Percentiles rank a stretch among this genome's conserved stretches.
Conservation (phyloP, 2,113 vertebrate species). For the Poecile atricapillus region DNA sequence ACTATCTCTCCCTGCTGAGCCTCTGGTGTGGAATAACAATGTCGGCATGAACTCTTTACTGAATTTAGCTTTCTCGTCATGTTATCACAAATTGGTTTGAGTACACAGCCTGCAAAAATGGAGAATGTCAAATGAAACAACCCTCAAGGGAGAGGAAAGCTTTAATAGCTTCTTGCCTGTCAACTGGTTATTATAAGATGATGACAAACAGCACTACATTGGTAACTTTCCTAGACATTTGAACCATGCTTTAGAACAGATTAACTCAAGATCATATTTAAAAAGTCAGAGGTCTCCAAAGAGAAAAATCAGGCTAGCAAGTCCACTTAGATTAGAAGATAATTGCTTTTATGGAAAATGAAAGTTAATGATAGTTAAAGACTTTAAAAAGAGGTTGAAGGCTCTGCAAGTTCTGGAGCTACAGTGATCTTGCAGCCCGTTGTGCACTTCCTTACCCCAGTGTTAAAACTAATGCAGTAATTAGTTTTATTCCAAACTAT, state of each 20-base stretch:
- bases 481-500: neutral
- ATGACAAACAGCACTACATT: slow-evolving; percentile 39
- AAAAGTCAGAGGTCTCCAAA: slow-evolving; percentile 15
- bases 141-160: slow-evolving; percentile 15
- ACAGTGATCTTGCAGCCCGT: neutral
- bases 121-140: slow-evolving; percentile 62
- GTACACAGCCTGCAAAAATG: slow-evolving; percentile 27
- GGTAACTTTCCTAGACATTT: slow-evolving; percentile 21
- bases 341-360: neutral
- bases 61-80: slow-evolving; percentile 58
- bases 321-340: neutral
- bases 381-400: neutral
- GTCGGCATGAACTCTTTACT: slow-evolving; percentile 43
- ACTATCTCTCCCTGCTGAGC: slow-evolving; percentile 18
- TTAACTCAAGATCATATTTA: slow-evolving; percentile 19
- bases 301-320: neutral
- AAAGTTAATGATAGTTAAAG: neutral
- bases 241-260: neutral
- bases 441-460: neutral
- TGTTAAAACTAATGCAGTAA: neutral
- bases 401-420: neutral
- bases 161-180: slow-evolving; percentile 54
- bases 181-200: slow-evolving; percentile 4
- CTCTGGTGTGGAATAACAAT: slow-evolving; percentile 31
- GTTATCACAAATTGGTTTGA: slow-evolving; percentile 65